Conservation (phyloP, 2,888 invertebrate species). For the Allophyes oxyacanthae region DNA sequence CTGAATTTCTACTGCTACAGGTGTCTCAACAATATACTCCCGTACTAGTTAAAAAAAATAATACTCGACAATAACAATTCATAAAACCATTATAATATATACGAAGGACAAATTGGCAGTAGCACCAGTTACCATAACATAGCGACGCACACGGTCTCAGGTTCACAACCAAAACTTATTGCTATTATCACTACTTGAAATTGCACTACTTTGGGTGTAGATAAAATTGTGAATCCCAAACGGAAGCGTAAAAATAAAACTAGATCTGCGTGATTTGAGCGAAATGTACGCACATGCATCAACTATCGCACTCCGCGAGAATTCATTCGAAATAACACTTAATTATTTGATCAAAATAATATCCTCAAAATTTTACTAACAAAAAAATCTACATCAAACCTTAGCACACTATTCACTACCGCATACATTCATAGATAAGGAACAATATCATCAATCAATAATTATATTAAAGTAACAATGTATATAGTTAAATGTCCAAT, state of each 20-base stretch:
- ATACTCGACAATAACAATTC: conserved; percentile 85
- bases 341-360: conserved; percentile 85
- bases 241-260: conserved; percentile 76
- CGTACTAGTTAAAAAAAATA: conserved; percentile 79
- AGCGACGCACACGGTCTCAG: conserved; percentile 75
- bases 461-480: conserved; percentile 76
- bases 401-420: conserved; percentile 88
- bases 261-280: conserved; percentile 76
- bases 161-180: conserved; percentile 88
- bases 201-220: conserved; percentile 85
- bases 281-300: conserved; percentile 75
- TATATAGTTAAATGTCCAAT: conserved; percentile 67
- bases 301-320: conserved; percentile 77
- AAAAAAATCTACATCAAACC: conserved; percentile 88
- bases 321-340: conserved; percentile 78
- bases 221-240: conserved; percentile 73
- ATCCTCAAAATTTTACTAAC: conserved; percentile 84
- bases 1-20: conserved; percentile 78
- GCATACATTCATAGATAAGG: conserved; percentile 88
- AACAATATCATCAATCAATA: conserved; percentile 86
- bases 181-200: conserved; percentile 86
- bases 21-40: conserved; percentile 80
- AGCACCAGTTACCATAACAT: conserved; percentile 77
- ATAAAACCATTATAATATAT: conserved; percentile 79
- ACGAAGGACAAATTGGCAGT: conserved; percentile 78